phyloP scores from a whole-genome alignment of 2,888 invertebrate species.

The Zhengitettix transpicula region DNA sequence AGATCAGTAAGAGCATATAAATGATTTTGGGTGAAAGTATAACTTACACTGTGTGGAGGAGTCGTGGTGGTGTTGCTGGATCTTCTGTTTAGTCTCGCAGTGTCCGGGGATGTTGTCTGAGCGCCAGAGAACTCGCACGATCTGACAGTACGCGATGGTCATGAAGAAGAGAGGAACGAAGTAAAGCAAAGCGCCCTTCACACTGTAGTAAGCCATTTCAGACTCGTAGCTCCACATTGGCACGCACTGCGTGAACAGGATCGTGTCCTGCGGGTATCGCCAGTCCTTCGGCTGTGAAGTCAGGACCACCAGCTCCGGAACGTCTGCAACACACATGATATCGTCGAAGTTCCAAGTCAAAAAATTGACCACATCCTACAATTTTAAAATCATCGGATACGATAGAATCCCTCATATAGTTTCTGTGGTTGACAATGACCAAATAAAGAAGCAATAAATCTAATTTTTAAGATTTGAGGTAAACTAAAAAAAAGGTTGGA shows the following conservation, averaged over 20 bases:
- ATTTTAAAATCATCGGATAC: too few relatives aligned
- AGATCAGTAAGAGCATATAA: too few relatives aligned
- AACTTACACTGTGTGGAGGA: slow-evolving; percentile 1
- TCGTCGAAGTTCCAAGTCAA: too few relatives aligned
- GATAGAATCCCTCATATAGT: too few relatives aligned
- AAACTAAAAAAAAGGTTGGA: too few relatives aligned
- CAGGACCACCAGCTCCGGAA: slow-evolving; percentile 62
- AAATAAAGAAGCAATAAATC: too few relatives aligned
- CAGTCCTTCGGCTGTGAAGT: slow-evolving; percentile 34
- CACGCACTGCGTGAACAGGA: slow-evolving; percentile 52
- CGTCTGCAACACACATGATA: slow-evolving; percentile 38
- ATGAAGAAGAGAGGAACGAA: slow-evolving; percentile 64
- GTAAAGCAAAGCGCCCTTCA: slow-evolving; percentile 58
- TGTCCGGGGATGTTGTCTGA: slow-evolving; percentile 64
- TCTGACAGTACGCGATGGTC: slow-evolving; percentile 71
- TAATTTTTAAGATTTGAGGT: too few relatives aligned
- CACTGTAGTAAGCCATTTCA: slow-evolving; percentile 50
- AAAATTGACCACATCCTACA: too few relatives aligned
- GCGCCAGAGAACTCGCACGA: slow-evolving; percentile 65
- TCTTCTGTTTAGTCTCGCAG: slow-evolving; percentile 14
- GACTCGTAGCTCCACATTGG: slow-evolving; percentile 52
- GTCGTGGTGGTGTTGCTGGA: slow-evolving; percentile 1
- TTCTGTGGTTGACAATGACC: too few relatives aligned
- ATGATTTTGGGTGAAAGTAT: background rate
- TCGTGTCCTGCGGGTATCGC: slow-evolving; percentile 30